These are phyloP conservation scores for Diaperis boleti DNA, from an alignment of 2,888 invertebrate species.

Conservation along the genomic window DNA sequence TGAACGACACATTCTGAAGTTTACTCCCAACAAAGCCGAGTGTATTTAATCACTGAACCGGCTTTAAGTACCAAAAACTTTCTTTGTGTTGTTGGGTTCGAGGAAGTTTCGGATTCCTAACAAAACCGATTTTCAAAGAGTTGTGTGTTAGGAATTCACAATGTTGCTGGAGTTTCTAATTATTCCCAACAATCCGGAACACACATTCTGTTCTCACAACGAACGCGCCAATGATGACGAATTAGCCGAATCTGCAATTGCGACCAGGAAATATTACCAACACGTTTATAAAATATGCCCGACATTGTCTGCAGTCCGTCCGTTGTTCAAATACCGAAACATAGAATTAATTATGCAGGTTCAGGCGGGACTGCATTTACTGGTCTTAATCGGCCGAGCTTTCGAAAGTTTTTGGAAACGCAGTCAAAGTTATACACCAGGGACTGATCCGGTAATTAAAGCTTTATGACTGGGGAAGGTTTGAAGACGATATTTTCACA, in stretches of 20 bases:
- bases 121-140: conserved; percentile 46
- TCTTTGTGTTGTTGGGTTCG: conserved; percentile 45
- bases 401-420: no score
- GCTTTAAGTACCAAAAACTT: conserved; percentile 49
- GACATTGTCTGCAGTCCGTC: conserved; percentile 7
- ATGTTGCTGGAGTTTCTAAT: conserved; percentile 41
- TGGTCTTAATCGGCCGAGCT: no score
- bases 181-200: conserved; percentile 31
- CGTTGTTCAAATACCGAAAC: conserved; percentile 9
- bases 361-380: no score
- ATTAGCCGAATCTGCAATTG: conserved; percentile 6
- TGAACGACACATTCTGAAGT: conserved; percentile 33
- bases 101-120: conserved; percentile 48
- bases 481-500: no score
- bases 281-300: neutral
- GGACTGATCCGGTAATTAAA: no score
- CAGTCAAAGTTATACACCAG: no score
- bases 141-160: conserved; percentile 49
- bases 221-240: conserved; percentile 17
- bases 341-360: conserved; percentile 17
- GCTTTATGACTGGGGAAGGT: no score
- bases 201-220: conserved; percentile 12
- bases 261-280: neutral
- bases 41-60: conserved; percentile 51
- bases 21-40: conserved; percentile 45